Evolutionary conservation across 2,888 invertebrate species (phyloP).

Genomic region (Archips xylosteana): DNA sequence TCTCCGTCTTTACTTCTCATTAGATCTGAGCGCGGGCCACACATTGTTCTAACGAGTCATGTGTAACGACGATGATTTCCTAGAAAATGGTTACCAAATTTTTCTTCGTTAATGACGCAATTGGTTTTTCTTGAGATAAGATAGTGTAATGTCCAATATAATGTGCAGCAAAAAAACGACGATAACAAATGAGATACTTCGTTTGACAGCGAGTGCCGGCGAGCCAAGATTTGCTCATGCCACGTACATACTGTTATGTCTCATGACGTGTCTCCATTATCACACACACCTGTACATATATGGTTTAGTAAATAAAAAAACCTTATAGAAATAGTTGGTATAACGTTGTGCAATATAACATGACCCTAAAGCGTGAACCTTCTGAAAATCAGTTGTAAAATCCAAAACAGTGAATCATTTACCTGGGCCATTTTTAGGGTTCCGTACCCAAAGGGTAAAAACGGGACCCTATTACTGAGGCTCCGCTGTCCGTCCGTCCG

Average conservation of each 20-base stretch:
- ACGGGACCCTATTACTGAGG: too few relatives aligned
- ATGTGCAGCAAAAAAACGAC: slow-evolving; percentile 31
- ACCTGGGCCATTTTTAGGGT: too few relatives aligned
- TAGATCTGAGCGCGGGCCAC: not conserved
- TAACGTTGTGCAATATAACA: slow-evolving; percentile 17
- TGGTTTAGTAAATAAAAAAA: slow-evolving; percentile 7
- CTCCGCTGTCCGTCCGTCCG: too few relatives aligned
- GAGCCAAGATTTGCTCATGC: slow-evolving; percentile 40
- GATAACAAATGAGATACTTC: slow-evolving; percentile 44
- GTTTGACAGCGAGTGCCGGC: slow-evolving; percentile 42
- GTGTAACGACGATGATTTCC: not conserved
- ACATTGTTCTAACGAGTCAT: not conserved
- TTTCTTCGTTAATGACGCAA: slow-evolving; percentile 29
- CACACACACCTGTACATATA: slow-evolving; percentile 1
- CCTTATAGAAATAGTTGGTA: not conserved
- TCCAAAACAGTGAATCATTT: not conserved
- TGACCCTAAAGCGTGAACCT: slow-evolving; percentile 1
- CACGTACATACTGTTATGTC: not conserved
- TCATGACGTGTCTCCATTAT: slow-evolving; percentile 12
- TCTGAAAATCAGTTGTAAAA: not conserved
- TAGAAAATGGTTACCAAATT: slow-evolving; percentile 23
- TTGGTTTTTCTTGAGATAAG: slow-evolving; percentile 31
- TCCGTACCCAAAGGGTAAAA: too few relatives aligned
- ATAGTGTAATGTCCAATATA: not conserved
- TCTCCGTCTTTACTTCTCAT: too few relatives aligned